Evolutionary conservation across 1,140 invertebrate species (phyloP).

Genomic region (Popillia japonica): DNA sequence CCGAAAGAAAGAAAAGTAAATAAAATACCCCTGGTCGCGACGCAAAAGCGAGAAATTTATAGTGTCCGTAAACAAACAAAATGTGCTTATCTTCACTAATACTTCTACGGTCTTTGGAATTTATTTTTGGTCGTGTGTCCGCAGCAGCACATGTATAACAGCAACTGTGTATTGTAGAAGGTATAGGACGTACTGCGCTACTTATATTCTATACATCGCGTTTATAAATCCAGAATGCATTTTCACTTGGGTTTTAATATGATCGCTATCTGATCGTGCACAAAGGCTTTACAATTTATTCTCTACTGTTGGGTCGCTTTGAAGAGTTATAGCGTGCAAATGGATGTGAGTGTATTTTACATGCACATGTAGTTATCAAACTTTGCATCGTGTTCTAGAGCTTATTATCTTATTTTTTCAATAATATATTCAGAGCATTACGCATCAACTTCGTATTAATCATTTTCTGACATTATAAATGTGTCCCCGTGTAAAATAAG

Average conservation of each 20-base stretch:
- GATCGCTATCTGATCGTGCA: neutral
- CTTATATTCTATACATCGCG: neutral
- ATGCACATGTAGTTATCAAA: too few species aligned
- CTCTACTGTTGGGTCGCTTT: neutral
- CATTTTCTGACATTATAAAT: too few species aligned
- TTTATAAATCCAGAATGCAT: slow-evolving; percentile 12
- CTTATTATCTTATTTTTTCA: too few species aligned
- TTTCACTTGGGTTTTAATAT: slow-evolving; percentile 1
- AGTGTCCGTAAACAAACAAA: slow-evolving; percentile 9
- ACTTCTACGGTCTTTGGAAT: neutral
- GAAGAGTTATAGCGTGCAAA: neutral
- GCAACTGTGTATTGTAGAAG: neutral
- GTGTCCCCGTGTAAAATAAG: too few species aligned
- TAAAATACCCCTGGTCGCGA: neutral
- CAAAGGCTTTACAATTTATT: slow-evolving; percentile 16
- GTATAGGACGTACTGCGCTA: neutral
- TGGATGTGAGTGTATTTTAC: neutral
- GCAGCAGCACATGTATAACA: neutral
- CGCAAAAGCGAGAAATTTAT: slow-evolving; percentile 10
- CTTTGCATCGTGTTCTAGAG: too few species aligned
- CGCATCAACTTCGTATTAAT: too few species aligned
- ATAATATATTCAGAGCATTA: too few species aligned
- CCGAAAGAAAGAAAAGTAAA: neutral
- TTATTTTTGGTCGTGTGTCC: slow-evolving; percentile 9
- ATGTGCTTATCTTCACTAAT: slow-evolving; percentile 1